Conservation (phyloP, 2,888 invertebrate species). For the Hylaea fasciaria region DNA sequence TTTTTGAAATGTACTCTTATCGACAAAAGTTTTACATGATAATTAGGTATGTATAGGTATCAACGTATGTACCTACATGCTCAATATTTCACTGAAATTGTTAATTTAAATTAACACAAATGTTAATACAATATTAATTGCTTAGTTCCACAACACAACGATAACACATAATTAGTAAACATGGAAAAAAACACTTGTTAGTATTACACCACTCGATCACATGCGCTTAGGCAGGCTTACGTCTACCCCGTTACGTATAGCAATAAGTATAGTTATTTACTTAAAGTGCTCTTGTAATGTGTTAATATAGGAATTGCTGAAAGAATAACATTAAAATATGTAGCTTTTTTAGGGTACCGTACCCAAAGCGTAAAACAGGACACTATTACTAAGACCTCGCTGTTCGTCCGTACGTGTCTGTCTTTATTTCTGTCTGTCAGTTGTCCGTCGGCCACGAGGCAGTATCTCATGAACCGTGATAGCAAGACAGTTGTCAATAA, state of each 20-base stretch:
- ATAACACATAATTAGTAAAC: slow-evolving; percentile 36
- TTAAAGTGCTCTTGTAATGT: not conserved
- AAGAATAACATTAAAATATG: not conserved
- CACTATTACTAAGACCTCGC: too few relatives aligned
- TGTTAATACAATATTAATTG: slow-evolving; percentile 17
- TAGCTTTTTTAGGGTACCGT: not conserved
- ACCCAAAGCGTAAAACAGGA: too few relatives aligned
- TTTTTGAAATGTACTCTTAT: too few relatives aligned
- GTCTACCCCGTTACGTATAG: not conserved
- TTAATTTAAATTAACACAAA: not conserved
- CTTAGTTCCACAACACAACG: slow-evolving; percentile 10
- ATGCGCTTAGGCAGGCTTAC: slow-evolving; percentile 11
- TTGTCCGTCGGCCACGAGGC: too few relatives aligned
- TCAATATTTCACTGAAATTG: not conserved
- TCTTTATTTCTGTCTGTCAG: too few relatives aligned
- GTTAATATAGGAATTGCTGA: not conserved
- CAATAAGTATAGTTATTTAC: not conserved
- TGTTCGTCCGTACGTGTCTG: too few relatives aligned
- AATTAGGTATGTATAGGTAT: too few relatives aligned
- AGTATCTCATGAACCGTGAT: too few relatives aligned
- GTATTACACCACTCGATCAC: slow-evolving; percentile 9
- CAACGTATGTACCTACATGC: too few relatives aligned
- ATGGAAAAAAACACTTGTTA: slow-evolving; percentile 11
- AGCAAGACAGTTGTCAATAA: too few relatives aligned
- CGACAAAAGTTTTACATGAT: too few relatives aligned